Evolutionary conservation across 2,888 invertebrate species (phyloP), one percentile per base, ranked within the genome.

Genomic region (Octonoba sinensis): DNA sequence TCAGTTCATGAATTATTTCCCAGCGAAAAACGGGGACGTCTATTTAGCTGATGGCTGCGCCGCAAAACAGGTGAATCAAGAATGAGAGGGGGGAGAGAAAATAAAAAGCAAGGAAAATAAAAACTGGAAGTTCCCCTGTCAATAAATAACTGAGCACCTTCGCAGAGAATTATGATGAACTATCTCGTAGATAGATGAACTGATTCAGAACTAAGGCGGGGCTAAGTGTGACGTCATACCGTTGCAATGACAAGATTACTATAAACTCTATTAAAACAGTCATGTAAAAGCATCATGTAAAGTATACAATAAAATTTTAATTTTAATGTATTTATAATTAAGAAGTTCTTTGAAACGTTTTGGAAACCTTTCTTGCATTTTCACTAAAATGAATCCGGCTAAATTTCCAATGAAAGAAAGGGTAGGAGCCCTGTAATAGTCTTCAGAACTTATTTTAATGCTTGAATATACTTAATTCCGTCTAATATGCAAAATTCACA

Each of bases 1-100:
- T 73, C 73, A 49, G 62, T 67, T 73, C 60, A 81, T 81, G 73
- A 81, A 81, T 73, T 81, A 81, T 73, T 81, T 69, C 56, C 20
- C 60, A 57, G 20, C 44, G 18, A 4, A 46, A 54, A 79, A 72
- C 54, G 16, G 66, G 56, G 54, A 56, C 47, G 62, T 62, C 67
- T 81, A 73, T 81, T 81, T 81, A 81, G 79, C 57, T 73, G 79
- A 74, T 73, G 79, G 73, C 59, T 56, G 49, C 36, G 16, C 70
- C 18, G 20, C 46, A 69, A 57, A 69, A 51, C 36, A 56, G 70
- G 27, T 59, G 46, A 16, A 57, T 46, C n/a, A 18, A 64, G 18
- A n/a, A 64, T n/a, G n/a, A 64, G 36, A n/a, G 22, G 72, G 64
- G 44, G 46, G 51, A 59, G 36, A 51, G 47, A 51, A 51, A 13